Evolutionary conservation across 2,797 vertebrate genomes (phyloP), one percentile per base, ranked within the genome.

Genomic region (Rhinichthys osculus): DNA sequence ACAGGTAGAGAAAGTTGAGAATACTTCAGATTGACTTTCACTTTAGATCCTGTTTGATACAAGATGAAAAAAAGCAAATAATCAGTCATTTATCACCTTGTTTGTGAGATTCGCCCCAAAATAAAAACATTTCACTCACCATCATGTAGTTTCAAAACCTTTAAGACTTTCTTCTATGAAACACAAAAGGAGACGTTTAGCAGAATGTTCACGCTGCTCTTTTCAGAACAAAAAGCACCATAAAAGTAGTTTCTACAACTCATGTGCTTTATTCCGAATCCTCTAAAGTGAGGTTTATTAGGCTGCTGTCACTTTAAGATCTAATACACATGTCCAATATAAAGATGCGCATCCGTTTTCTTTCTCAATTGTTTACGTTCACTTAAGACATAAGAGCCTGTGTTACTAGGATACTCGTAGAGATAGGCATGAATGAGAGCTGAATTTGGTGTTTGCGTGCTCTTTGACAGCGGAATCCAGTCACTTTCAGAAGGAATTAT

Each of bases 1-100:
- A 89, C 91, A 92, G 92, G 91, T 92, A 89, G 14, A 38, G 77
- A 7, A 30, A 2, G n/a, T 27, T 44, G 17, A 10, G 2, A 19
- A 52, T 9, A 67, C 23, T 62, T 66, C 21, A 23, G 9, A 40
- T 21, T n/a, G 2, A 64, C 52, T 59, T 62, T 78, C 23, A 62
- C 30, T 30, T 81, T 13, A 47, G 11, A 69, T 52, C 2, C 3
- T 52, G 30, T 81, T 70, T 38, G 11, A 77, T 57, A 33, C 3
- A 27, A 47, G 13, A 47, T 44, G 14, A 30, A 19, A 6, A 6
- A 74, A 30, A 5, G 19, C 5, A 4, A 35, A 13, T 54, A 23
- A 35, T 76, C 30, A 54, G 10, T 4, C 0, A 23, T 76, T 14
- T 11, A 52, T 33, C 5, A 42, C 21, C 5, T 21, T 69, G 17